Evolutionary conservation across 2,888 invertebrate genomes (phyloP).

Genomic region (Panopea generosa): DNA sequence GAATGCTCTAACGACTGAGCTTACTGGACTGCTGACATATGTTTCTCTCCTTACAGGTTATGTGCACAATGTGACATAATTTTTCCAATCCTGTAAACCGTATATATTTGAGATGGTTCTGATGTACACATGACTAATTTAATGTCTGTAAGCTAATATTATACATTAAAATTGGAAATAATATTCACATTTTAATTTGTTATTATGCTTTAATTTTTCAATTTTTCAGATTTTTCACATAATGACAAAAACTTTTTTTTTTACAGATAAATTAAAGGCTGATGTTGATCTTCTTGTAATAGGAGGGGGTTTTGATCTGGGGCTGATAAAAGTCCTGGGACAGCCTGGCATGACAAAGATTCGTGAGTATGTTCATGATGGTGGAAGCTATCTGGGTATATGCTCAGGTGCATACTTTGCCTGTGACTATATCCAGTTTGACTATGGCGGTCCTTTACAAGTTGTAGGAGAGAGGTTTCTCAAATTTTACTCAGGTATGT

Average conservation of each 20-base stretch:
- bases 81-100: too few species aligned
- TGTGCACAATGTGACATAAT: too few species aligned
- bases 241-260: background rate
- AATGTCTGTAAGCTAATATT: too few species aligned
- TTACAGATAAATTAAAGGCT: slow-evolving; percentile 41
- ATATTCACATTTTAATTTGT: too few species aligned
- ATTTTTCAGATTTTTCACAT: too few species aligned
- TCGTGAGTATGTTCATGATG: slow-evolving; percentile 73
- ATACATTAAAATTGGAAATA: too few species aligned
- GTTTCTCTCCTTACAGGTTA: too few species aligned
- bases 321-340: slow-evolving; percentile 74
- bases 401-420: slow-evolving; percentile 83
- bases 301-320: slow-evolving; percentile 83
- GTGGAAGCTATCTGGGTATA: slow-evolving; percentile 81
- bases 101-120: too few species aligned
- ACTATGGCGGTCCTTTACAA: slow-evolving; percentile 78
- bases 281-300: slow-evolving; percentile 17
- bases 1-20: too few species aligned
- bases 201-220: too few species aligned
- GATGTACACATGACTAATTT: too few species aligned
- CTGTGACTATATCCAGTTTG: slow-evolving; percentile 80
- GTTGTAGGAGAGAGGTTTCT: slow-evolving; percentile 78
- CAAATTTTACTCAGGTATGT: slow-evolving; percentile 80
- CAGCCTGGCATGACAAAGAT: slow-evolving; percentile 68
- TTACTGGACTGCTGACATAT: too few species aligned